Evolutionary conservation across 2,888 invertebrate genomes (phyloP).

Genomic region (Griposia aprilina): DNA sequence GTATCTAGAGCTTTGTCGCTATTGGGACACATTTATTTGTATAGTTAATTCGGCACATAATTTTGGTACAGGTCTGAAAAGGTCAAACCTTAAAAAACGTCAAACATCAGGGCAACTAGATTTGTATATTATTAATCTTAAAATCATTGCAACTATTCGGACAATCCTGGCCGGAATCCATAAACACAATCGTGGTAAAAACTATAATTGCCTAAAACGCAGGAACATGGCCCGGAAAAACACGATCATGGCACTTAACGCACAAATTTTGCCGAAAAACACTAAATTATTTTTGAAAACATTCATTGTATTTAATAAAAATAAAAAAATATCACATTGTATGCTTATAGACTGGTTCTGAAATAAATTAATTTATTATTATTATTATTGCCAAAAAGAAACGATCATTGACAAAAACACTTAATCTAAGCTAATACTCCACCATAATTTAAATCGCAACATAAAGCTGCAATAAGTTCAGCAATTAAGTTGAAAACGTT

Average conservation of each 20-base stretch:
- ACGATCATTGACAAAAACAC: not conserved
- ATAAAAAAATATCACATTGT: no score
- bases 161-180: not conserved
- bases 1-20: not conserved
- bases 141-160: not conserved
- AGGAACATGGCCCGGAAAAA: not conserved
- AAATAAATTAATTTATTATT: no score
- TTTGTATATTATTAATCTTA: not conserved
- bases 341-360: no score
- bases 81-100: no score
- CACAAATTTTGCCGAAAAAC: not conserved
- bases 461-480: not conserved
- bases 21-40: not conserved
- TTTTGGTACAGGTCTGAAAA: not conserved
- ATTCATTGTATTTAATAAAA: no score
- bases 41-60: not conserved
- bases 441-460: not conserved
- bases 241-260: no score
- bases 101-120: not conserved
- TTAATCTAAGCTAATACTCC: no score
- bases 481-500: conserved; percentile 16
- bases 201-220: not conserved
- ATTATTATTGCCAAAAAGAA: not conserved
- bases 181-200: no score
- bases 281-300: not conserved